Evolutionary conservation across 2,888 invertebrate species (phyloP), one percentile per base, ranked within the genome.

Genomic region (Cordylochernes scorpioides): DNA sequence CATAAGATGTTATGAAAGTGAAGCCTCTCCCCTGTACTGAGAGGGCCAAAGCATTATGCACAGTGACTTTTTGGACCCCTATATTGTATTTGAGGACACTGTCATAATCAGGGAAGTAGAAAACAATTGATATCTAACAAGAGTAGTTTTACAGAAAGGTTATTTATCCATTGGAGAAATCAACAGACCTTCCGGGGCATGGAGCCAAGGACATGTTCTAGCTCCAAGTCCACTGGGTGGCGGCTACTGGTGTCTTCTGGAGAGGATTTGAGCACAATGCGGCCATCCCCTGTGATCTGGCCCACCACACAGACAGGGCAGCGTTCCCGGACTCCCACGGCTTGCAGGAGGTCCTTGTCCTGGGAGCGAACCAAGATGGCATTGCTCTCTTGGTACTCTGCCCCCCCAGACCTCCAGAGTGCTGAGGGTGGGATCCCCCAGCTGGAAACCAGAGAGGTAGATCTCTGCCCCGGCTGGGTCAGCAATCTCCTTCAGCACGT

Each of bases 321-420:
- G 36, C 80, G 65, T 58, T 97, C 94, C 34, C 94, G 64, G 17
- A 58, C 53, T 30, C 78, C 74, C 32, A 94, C 72, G 37, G 61
- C 61, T 33, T 58, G 50, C 3, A 94, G 57, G 3, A 70, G 42
- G 1, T 53, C 45, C 13, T 64, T 59, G 46, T 75, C 65, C 36
- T 69, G 41, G 21, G 66, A 61, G 15, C 59, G 58, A 42, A 84
- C 73, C 3, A 97, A 58, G 37, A 88, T 59, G 0, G 91, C 94
- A 48, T 91, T 68, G 44, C 77, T 86, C 53, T 91, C 88, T 52
- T 91, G 91, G 51, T 91, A 94, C 52, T 94, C 94, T 0, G 94
- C 94, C 0, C 88, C 91, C n/a, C 94, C 94, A 97, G 2, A 97
- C 55, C 49, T 97, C 94, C 34, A 91, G 55, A 0, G 77, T 69